Percentiles rank a stretch among this genome's conserved stretches.
Conservation (phyloP, 2,113 vertebrate species). For the Paramisgurnus dabryanus region DNA sequence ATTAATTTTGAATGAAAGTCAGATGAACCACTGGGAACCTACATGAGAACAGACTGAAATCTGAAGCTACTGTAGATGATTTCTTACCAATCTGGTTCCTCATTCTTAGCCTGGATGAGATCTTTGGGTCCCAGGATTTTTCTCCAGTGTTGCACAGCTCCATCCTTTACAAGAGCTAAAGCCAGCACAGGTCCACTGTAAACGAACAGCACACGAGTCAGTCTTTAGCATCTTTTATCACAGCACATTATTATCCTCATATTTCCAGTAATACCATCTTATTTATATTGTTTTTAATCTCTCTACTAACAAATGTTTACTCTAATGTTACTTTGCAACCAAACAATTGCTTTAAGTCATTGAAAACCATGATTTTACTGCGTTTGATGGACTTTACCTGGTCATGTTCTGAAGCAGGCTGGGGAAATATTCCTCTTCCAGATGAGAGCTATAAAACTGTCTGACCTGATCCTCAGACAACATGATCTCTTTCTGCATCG, state of each 20-base stretch:
- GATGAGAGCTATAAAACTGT: slow-evolving; percentile 74
- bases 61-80: not conserved
- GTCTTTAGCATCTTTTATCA: not conserved
- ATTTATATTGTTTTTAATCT: no score
- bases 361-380: no score
- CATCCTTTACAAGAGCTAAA: slow-evolving; percentile 66
- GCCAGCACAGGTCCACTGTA: slow-evolving; percentile 74
- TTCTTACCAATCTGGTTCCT: slow-evolving; percentile 70
- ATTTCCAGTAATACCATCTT: no score
- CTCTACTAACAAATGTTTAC: no score
- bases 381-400: slow-evolving; percentile 56
- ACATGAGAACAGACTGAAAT: not conserved
- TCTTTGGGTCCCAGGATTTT: slow-evolving; percentile 71
- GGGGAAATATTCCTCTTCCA: slow-evolving; percentile 68
- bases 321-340: no score
- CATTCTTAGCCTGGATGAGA: slow-evolving; percentile 65
- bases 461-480: slow-evolving; percentile 73
- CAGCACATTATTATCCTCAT: no score
- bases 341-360: no score
- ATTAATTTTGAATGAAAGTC: no score
- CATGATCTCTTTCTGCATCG: slow-evolving; percentile 72
- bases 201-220: slow-evolving; percentile 18
- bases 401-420: slow-evolving; percentile 69
- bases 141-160: slow-evolving; percentile 72
- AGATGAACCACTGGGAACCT: not conserved